Evolutionary conservation across 2,888 invertebrate genomes (phyloP).

Genomic region (Ophion ventricosus): DNA sequence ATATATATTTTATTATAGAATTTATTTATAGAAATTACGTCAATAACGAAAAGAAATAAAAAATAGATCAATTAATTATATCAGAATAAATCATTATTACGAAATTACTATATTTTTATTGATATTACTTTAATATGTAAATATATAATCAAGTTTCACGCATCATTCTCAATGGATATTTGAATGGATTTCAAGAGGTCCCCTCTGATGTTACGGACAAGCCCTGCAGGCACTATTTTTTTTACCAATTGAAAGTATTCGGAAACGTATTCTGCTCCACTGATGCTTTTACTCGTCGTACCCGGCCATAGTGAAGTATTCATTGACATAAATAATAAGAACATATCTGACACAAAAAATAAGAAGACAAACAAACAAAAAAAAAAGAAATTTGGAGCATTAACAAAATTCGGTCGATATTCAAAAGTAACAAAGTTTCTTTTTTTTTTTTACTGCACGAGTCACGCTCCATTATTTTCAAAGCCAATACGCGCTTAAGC

Average conservation of each 20-base stretch:
- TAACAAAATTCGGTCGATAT: conserved; percentile 11
- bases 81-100: not conserved
- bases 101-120: not conserved
- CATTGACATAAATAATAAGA: conserved; percentile 76
- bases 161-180: conserved; percentile 5
- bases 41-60: too few species aligned
- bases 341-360: conserved; percentile 77
- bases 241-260: conserved; percentile 22
- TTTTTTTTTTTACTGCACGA: not conserved
- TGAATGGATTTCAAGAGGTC: conserved; percentile 26
- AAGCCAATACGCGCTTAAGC: conserved; percentile 12
- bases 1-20: too few species aligned
- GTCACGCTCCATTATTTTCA: conserved; percentile 29
- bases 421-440: conserved; percentile 2
- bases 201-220: conserved; percentile 21
- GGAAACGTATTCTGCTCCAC: conserved; percentile 12
- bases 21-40: too few species aligned
- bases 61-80: not conserved
- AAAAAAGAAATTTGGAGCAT: conserved; percentile 19
- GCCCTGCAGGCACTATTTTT: conserved; percentile 47
- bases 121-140: not conserved
- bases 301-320: conserved; percentile 79
- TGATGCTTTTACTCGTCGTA: conserved; percentile 69
- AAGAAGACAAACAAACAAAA: conserved; percentile 65
- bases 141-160: conserved; percentile 19